Evolutionary conservation across 2,797 vertebrate genomes (phyloP).

Genomic region (Mormyrus proboscirostris): DNA sequence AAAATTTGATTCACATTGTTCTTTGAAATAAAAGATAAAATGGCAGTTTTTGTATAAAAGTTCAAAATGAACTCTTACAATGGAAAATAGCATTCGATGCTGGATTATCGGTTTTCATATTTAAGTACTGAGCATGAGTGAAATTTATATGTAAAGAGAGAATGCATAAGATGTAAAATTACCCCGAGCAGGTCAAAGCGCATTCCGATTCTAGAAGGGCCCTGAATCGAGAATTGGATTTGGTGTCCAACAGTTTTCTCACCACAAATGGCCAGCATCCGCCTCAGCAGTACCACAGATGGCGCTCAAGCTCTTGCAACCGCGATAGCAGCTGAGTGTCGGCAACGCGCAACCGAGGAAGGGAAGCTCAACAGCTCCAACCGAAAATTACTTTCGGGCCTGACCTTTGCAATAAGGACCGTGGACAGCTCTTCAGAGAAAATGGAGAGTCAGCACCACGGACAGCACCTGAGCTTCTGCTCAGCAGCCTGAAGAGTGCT

Average conservation of each 20-base stretch:
- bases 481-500: neutral
- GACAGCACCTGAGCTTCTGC: neutral
- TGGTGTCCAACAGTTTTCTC: neutral
- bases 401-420: neutral
- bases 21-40: constrained; percentile 3
- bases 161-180: neutral
- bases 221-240: neutral
- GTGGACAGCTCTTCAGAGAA: neutral
- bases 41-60: neutral
- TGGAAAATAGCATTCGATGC: neutral
- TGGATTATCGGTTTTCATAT: neutral
- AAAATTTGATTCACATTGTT: neutral
- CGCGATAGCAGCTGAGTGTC: neutral
- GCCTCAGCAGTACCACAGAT: neutral
- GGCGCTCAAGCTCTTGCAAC: neutral
- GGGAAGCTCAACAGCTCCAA: neutral
- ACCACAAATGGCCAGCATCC: neutral
- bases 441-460: neutral
- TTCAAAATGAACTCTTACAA: neutral
- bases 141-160: neutral
- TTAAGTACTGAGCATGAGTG: neutral
- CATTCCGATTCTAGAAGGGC: neutral
- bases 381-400: neutral
- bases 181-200: neutral
- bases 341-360: neutral